Conservation (phyloP, 2,113 vertebrate genomes). For the Carollia perspicillata region DNA sequence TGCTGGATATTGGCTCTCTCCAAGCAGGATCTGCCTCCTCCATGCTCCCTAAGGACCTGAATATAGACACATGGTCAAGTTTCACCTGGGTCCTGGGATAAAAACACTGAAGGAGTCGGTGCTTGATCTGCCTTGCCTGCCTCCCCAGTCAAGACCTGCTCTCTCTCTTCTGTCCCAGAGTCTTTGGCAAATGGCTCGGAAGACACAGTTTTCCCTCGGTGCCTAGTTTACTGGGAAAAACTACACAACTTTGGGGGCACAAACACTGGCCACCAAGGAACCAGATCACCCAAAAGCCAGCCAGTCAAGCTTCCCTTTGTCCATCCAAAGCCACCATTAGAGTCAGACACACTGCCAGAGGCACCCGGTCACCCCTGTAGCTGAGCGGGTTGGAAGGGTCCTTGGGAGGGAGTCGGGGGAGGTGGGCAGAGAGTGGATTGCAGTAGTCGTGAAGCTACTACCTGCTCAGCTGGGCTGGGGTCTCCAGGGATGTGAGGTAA, state of each 20-base stretch:
- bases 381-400: background rate
- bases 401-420: background rate
- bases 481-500: background rate
- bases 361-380: background rate
- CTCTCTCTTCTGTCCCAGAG: background rate
- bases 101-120: background rate
- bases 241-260: background rate
- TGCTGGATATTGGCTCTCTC: slow-evolving; percentile 35
- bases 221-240: slow-evolving; percentile 9
- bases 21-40: background rate
- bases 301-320: background rate
- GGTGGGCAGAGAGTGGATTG: too few relatives aligned
- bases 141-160: background rate
- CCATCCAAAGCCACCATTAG: background rate
- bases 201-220: background rate
- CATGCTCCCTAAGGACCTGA: background rate
- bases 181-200: slow-evolving; percentile 18
- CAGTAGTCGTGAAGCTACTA: background rate
- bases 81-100: slow-evolving; percentile 17
- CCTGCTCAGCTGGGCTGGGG: background rate
- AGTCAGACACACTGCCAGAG: background rate
- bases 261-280: background rate
- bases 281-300: background rate
- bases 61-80: background rate
- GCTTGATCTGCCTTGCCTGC: background rate